These are phyloP conservation scores for Oreotrochilus melanogaster DNA, from an alignment of 2,113 vertebrate genomes.

Conservation along the genomic window DNA sequence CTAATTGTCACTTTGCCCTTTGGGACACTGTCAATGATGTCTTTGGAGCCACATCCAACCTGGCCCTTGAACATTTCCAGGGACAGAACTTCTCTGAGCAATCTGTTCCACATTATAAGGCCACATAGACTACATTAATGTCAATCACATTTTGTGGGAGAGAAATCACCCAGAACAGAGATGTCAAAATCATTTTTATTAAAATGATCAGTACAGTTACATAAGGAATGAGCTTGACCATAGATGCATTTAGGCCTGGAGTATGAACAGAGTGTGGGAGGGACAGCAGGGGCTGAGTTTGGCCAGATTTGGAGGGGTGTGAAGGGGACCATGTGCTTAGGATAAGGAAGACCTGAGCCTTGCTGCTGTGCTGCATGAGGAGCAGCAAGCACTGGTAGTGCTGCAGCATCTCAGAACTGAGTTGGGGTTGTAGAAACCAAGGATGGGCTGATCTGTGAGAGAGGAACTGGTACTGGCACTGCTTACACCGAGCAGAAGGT, in stretches of 20 bases:
- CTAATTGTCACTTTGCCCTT: too few species aligned
- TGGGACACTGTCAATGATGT: too few species aligned
- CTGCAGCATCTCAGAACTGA: not conserved
- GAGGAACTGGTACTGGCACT: not conserved
- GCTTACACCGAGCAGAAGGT: accelerated
- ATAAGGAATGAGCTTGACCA: not conserved
- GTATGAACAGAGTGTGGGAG: not conserved
- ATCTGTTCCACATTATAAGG: not conserved
- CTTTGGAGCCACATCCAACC: too few species aligned
- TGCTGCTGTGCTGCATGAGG: not conserved
- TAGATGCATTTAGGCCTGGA: not conserved
- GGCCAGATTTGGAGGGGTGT: not conserved
- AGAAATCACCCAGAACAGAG: not conserved
- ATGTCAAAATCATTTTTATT: not conserved
- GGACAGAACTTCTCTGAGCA: too few species aligned
- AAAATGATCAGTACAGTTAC: not conserved
- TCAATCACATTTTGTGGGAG: not conserved
- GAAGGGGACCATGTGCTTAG: not conserved
- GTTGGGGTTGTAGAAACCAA: not conserved
- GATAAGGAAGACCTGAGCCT: not conserved
- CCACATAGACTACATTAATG: not conserved
- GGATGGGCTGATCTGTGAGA: not conserved
- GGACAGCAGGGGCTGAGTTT: not conserved
- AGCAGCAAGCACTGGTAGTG: not conserved
- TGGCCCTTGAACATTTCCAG: too few species aligned